Evolutionary conservation across 1,140 invertebrate genomes (phyloP), one percentile per base, ranked within the genome.

Genomic region (Pseudomyrmex sp.): DNA sequence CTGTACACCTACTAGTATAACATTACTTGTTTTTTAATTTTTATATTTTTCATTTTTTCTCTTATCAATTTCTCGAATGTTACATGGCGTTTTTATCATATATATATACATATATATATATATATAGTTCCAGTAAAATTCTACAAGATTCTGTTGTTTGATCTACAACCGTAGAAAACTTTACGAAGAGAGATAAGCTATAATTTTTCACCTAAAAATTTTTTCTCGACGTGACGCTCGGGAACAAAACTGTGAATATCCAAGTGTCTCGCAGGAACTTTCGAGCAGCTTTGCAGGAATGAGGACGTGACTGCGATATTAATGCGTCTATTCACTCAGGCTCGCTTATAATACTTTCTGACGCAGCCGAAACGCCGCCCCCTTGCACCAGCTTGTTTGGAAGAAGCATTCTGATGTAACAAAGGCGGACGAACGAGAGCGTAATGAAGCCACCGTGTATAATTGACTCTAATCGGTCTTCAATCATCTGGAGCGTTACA

Each of bases 281-380:
- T 70, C 20, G 18, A 35, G 56, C 66, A 72, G 15, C 15, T 70
- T 58, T 10, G 76, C 66, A 50, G 66, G 15, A 23, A 70, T 44
- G 54, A 35, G 58, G 54, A 80, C 76, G 76, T 72, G 66, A 80
- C 76, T 35, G 7, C 12, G 44, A 7, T 72, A 35, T 54, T 46
- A 72, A 80, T 61, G 76, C 20, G 10, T 48, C 18, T 79, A 79
- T 70, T 69, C 66, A 72, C 46, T 70, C 65, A 26, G 5, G 1
- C 23, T n/a, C 35, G 15, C 56, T 80, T 56, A 72, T 80, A 50
- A 80, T 80, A 72, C 66, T 80, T 80, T 20, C 44, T 69, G 66
- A 72, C 54, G 66, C 46, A 8, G 46, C 46, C 54, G 54, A 72
- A 70, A 80, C 66, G 65, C 46, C 23, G 58, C 18, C 23, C n/a